Percentiles rank a stretch among this genome's conserved stretches.
Conservation (phyloP, 2,113 vertebrate genomes). For the Cricetomys ansorgei region DNA sequence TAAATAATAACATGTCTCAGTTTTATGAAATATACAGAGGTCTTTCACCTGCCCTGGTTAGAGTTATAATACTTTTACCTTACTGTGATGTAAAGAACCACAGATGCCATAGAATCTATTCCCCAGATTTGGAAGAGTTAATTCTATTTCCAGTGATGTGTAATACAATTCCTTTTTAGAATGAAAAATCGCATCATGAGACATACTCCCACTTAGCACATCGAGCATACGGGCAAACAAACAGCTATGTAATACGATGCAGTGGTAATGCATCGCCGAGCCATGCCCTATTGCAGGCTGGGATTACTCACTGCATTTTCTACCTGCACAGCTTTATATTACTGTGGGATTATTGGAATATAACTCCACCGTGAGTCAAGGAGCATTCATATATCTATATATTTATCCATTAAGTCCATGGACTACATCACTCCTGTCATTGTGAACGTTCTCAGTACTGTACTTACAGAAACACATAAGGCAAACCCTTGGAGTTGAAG, state of each 20-base stretch:
- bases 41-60: not conserved
- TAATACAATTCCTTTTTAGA: not conserved
- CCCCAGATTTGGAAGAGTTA: not conserved
- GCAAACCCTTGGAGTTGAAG: not conserved
- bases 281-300: not conserved
- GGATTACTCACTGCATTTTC: not conserved
- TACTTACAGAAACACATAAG: not conserved
- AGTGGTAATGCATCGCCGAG: fast-evolving
- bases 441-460: not conserved
- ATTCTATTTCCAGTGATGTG: not conserved
- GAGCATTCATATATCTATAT: not conserved
- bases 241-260: fast-evolving
- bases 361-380: not conserved
- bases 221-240: not conserved
- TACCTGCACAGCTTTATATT: not conserved
- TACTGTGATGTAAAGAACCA: not conserved
- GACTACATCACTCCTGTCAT: not conserved
- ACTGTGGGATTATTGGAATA: not conserved
- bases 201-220: not conserved
- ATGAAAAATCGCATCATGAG: not conserved
- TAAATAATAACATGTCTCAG: not conserved
- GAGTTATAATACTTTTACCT: not conserved
- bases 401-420: not conserved
- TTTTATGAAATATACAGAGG: not conserved
- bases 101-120: not conserved